These are phyloP conservation scores for Troides helena DNA, from an alignment of 2,888 invertebrate genomes.

Conservation along the genomic window DNA sequence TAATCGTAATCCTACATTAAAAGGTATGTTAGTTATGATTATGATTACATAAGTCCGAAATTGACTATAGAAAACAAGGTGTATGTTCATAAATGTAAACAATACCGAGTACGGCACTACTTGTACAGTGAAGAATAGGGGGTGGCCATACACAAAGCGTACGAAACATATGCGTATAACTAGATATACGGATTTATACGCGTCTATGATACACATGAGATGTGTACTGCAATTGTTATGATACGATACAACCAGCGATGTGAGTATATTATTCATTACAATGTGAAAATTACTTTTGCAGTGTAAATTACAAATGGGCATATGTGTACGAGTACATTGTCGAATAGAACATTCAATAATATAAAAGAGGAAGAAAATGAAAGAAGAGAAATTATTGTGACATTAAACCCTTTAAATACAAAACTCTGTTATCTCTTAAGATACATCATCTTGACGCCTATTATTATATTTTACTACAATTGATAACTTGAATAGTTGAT, in stretches of 20 bases:
- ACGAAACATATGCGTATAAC: not conserved
- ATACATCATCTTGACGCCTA: too few relatives aligned
- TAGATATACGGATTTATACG: not conserved
- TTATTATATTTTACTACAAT: too few relatives aligned
- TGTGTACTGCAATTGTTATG: not conserved
- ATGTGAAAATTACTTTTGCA: not conserved
- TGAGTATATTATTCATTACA: not conserved
- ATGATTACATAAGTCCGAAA: not conserved
- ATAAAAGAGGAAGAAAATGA: too few relatives aligned
- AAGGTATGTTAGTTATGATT: not conserved
- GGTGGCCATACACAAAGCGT: not conserved
- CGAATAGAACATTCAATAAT: not conserved
- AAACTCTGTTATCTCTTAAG: too few relatives aligned
- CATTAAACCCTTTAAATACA: too few relatives aligned
- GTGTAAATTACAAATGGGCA: not conserved
- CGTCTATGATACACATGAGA: conserved; percentile 1
- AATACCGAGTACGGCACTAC: conserved; percentile 1
- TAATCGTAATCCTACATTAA: not conserved
- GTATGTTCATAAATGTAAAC: not conserved
- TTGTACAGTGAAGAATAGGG: not conserved
- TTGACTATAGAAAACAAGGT: not conserved
- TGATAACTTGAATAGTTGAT: not conserved
- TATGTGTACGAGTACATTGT: not conserved
- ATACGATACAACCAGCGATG: conserved; percentile 5
- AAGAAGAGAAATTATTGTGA: too few relatives aligned